phyloP scores from a whole-genome alignment of 2,113 vertebrate genomes.

The Datnioides undecimradiatus region DNA sequence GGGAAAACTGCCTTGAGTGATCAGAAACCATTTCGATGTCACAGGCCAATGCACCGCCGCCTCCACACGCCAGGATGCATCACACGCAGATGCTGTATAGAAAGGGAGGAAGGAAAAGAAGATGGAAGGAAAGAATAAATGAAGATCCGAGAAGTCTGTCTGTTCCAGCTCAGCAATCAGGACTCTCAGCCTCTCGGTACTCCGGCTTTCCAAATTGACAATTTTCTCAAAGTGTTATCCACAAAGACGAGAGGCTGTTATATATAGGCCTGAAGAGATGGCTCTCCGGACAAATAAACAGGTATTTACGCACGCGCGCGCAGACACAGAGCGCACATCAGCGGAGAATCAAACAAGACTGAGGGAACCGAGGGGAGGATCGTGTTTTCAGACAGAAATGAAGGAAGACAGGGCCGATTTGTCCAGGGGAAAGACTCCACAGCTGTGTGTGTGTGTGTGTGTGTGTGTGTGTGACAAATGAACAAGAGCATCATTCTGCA shows the following conservation, averaged over 20 bases:
- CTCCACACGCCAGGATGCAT: background rate
- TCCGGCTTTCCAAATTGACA: conserved; percentile 57
- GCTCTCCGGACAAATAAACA: conserved; percentile 33
- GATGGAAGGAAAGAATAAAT: background rate
- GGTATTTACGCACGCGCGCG: conserved; percentile 6
- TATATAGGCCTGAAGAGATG: conserved; percentile 25
- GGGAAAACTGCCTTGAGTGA: conserved; percentile 18
- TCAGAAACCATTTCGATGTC: conserved; percentile 30
- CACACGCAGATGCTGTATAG: background rate
- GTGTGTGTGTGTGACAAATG: background rate
- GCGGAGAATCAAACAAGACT: background rate
- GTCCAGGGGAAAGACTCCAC: background rate
- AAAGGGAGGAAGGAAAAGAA: background rate
- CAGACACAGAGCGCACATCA: background rate
- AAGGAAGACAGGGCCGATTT: conserved; percentile 3
- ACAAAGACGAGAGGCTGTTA: conserved; percentile 45
- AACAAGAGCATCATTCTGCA: background rate
- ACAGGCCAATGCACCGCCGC: background rate
- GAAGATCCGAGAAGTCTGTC: conserved; percentile 4
- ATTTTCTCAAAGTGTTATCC: conserved; percentile 61
- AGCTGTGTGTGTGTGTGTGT: background rate
- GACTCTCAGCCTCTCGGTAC: conserved; percentile 19
- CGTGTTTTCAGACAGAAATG: background rate
- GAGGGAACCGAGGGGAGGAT: background rate
- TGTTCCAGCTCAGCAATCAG: conserved; percentile 56